These are phyloP conservation scores for Cryptus armator DNA, from an alignment of 2,888 invertebrate species.

Conservation along the genomic window DNA sequence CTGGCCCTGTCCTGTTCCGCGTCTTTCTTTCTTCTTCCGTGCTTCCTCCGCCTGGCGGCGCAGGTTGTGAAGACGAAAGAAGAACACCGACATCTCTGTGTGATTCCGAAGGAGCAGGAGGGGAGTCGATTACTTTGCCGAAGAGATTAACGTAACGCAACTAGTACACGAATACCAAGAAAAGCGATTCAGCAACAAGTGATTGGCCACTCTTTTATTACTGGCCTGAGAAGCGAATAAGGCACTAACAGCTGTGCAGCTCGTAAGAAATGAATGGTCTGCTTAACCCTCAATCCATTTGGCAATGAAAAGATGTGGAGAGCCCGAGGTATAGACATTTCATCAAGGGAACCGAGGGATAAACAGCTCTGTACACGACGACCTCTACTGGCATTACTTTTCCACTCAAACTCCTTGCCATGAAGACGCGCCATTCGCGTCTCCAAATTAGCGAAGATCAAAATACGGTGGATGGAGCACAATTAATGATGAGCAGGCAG, in stretches of 20 bases:
- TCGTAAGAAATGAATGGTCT: background rate
- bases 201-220: background rate
- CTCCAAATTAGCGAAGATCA: too few species aligned
- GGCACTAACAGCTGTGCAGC: background rate
- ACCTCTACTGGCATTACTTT: too few species aligned
- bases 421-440: too few species aligned
- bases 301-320: background rate
- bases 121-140: conserved; percentile 48
- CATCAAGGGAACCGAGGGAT: too few species aligned
- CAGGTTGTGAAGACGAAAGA: conserved; percentile 97
- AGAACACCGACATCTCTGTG: conserved; percentile 96
- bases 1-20: conserved; percentile 80
- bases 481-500: background rate
- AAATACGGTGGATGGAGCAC: background rate
- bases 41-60: conserved; percentile 93
- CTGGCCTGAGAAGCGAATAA: background rate
- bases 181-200: background rate
- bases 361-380: background rate
- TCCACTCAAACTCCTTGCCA: too few species aligned
- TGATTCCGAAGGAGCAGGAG: conserved; percentile 48
- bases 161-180: background rate
- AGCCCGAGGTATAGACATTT: background rate
- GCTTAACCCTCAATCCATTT: background rate
- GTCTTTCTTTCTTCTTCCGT: conserved; percentile 87
- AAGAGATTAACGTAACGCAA: background rate